Percentiles rank a stretch among this genome's conserved stretches.
These are phyloP conservation scores for Drosophila kanekoi DNA, from an alignment of 2,888 invertebrate genomes.

Conservation along the genomic window DNA sequence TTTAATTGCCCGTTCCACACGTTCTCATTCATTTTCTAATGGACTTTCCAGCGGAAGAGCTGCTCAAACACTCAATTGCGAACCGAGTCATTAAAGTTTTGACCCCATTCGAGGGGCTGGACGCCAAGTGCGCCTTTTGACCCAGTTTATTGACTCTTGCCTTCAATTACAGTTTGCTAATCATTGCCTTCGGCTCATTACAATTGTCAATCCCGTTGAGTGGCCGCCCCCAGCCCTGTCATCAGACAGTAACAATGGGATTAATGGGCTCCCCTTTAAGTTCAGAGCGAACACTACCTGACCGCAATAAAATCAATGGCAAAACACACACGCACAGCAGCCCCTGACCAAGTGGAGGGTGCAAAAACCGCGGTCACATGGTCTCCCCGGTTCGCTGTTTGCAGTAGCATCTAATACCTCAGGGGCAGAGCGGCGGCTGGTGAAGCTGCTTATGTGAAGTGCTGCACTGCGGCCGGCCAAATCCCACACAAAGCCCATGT, in stretches of 20 bases:
- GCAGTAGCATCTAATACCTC: conserved; percentile 10
- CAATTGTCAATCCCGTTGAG: conserved; percentile 62
- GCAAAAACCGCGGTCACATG: conserved; percentile 42
- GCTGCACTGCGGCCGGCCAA: conserved; percentile 38
- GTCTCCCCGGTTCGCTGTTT: conserved; percentile 5
- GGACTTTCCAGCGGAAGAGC: conserved; percentile 50
- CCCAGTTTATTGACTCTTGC: conserved; percentile 51
- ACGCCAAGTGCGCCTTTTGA: conserved; percentile 34
- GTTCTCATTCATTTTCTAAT: conserved; percentile 37
- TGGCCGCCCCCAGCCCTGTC: conserved; percentile 17
- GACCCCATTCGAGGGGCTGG: conserved; percentile 11
- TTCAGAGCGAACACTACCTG: conserved; percentile 43
- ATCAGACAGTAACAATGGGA: conserved; percentile 25
- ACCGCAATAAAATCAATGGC: conserved; percentile 65
- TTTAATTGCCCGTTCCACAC: conserved; percentile 32
- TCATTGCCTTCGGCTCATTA: conserved; percentile 58
- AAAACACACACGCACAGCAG: conserved; percentile 10
- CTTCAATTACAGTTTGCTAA: conserved; percentile 61
- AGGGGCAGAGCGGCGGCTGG: conserved; percentile 14
- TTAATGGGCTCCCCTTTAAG: conserved; percentile 38
- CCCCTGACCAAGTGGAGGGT: conserved; percentile 14
- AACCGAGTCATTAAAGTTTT: conserved; percentile 14
- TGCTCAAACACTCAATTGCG: conserved; percentile 30
- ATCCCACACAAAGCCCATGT: conserved; percentile 54
- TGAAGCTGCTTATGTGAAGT: conserved; percentile 51